These are phyloP conservation scores for Diaperis boleti DNA, from an alignment of 2,888 invertebrate genomes.

Conservation along the genomic window DNA sequence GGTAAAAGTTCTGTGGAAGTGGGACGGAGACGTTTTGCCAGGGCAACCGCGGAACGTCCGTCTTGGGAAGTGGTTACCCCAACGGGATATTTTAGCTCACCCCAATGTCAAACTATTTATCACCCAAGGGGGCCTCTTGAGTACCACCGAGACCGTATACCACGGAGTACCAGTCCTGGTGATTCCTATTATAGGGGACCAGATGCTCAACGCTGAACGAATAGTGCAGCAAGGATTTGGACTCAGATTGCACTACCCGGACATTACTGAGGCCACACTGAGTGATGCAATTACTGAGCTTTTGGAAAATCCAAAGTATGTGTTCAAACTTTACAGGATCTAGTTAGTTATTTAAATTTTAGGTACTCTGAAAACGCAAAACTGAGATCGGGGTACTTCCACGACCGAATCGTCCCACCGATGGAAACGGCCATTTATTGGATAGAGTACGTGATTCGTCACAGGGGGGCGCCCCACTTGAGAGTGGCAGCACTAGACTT, in stretches of 20 bases:
- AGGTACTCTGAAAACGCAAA: conserved; percentile 29
- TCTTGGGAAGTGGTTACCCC: conserved; percentile 59
- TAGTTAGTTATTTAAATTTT: not conserved
- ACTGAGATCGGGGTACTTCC: conserved; percentile 35
- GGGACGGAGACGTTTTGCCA: conserved; percentile 68
- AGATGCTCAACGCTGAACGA: conserved; percentile 19
- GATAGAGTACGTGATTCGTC: too few species aligned
- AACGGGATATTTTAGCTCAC: conserved; percentile 51
- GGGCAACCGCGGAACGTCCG: conserved; percentile 63
- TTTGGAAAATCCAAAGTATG: conserved; percentile 31
- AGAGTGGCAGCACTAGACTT: too few species aligned
- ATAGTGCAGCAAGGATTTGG: conserved; percentile 13
- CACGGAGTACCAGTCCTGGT: too few species aligned
- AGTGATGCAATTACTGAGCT: conserved; percentile 23
- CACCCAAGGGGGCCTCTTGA: conserved; percentile 32
- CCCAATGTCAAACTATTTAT: conserved; percentile 37
- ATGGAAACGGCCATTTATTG: conserved; percentile 46
- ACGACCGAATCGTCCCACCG: conserved; percentile 40
- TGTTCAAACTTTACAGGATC: not conserved
- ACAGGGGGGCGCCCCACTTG: too few species aligned
- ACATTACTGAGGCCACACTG: conserved; percentile 9
- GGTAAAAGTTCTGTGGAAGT: conserved; percentile 77
- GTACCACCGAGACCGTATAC: conserved; percentile 24
- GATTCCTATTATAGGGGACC: conserved; percentile 40
- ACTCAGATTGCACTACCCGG: conserved; percentile 7